Evolutionary conservation across 2,797 vertebrate species (phyloP), one percentile per base, ranked within the genome.

Genomic region (Macroramphosus scolopax): DNA sequence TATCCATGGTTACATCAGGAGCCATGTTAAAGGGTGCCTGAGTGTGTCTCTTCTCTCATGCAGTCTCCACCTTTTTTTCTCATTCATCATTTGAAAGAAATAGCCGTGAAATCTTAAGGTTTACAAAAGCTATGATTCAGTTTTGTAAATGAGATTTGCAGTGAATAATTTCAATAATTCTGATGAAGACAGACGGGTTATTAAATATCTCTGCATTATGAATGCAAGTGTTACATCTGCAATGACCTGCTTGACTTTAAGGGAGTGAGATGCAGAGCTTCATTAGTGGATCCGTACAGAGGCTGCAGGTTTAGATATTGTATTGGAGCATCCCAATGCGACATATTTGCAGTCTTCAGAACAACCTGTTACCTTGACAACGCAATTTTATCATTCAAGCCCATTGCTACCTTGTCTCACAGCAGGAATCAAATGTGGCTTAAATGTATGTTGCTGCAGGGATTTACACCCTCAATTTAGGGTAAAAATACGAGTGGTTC

Each of bases 281-380:
- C 0, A 32, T 38, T 36, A 31, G 51, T 45, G 74, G 36, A 13
- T 24, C 15, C 54, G 58, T 38, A 58, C 57, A 64, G 37, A 47
- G 61, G 67, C 75, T 81, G 79, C 76, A 64, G 64, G 68, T 43
- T 48, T 65, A 74, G 71, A 75, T 64, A 69, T 84, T 54, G 64
- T 73, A 79, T 66, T 64, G 68, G 59, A 83, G 77, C 80, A 80
- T 85, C 78, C 76, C 74, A 68, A 46, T 71, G 72, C 65, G 51
- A 82, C 82, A 75, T 84, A 84, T 77, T 83, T 78, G 81, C 82
- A 84, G 84, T 78, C 80, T 86, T 83, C 77, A 80, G 83, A 86
- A 80, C 84, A 88, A 89, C 86, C 87, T 86, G 90, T 91, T 89
- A 87, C 90, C 90, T 89, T 91, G 90, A 90, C 90, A 91, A 90